Evolutionary conservation across 2,888 invertebrate genomes (phyloP), one percentile per base, ranked within the genome.

Genomic region (Reticulitermes lucifugus): DNA sequence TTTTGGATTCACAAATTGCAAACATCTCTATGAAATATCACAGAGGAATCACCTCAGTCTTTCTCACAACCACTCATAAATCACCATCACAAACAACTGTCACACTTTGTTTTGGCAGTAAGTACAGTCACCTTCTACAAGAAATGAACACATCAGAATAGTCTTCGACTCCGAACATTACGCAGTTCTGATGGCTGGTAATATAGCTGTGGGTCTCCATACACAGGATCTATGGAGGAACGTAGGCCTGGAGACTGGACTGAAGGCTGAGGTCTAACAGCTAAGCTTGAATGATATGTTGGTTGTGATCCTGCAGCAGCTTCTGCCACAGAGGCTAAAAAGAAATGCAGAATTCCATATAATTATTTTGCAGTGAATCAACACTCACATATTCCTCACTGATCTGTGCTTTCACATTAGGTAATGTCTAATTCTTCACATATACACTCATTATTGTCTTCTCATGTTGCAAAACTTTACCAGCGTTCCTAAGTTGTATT

Each of bases 181-280:
- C 71, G 70, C 43, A 43, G 46, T 2, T 75, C 82, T 41, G 82
- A 70, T 4, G 85, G 35, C 59, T 85, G 85, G 25, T 77, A 85
- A 21, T 81, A 85, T 43, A 85, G 73, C 73, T 65, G 55, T 10
- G 85, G 83, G 46, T 77, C 79, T 25, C 85, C 85, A 77, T 85
- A 85, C 41, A 83, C 75, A 22, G 83, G 77, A 14, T 55, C 65
- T 55, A 55, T 55, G 14, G 55, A 55, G 14, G 55, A 18, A 18
- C 18, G 4, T 18, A 60, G 14, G 60, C 21, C 60, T 22, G 60
- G 60, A 21, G 60, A 46, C 55, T 55, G 55, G 2, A 55, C 18
- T 55, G 18, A 55, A 55, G 55, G 14, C 55, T 18, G 55, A 55
- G 14, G 5, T 55, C 55, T 18, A 18, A 18, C 12, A 5, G 1